Evolutionary conservation across 2,797 vertebrate genomes (phyloP).

Genomic region (Australoheros facetus): DNA sequence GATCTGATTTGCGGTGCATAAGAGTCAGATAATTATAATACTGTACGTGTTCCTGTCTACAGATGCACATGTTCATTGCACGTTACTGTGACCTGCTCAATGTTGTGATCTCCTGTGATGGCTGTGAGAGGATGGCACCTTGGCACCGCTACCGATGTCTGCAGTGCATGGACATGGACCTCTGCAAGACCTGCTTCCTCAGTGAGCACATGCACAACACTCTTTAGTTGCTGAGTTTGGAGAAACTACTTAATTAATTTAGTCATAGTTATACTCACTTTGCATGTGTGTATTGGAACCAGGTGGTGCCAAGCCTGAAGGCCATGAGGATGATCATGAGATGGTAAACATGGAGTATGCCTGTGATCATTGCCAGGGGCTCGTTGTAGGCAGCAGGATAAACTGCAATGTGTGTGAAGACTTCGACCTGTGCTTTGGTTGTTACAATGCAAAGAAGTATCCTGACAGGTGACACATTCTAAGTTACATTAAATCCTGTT

Average conservation of each 20-base stretch:
- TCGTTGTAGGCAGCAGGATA: slow-evolving; percentile 95
- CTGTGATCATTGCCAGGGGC: slow-evolving; percentile 95
- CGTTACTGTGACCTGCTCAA: slow-evolving; percentile 95
- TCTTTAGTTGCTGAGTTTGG: background rate
- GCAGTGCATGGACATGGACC: slow-evolving; percentile 98
- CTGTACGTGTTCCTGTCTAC: background rate
- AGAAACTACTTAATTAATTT: background rate
- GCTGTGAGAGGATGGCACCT: slow-evolving; percentile 94
- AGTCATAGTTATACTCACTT: background rate
- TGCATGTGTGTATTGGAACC: slow-evolving; percentile 13
- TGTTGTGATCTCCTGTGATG: slow-evolving; percentile 96
- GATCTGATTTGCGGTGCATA: too few relatives aligned
- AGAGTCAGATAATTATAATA: background rate
- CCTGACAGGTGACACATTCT: slow-evolving; percentile 87
- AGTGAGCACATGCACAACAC: slow-evolving; percentile 78
- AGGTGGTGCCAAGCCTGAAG: slow-evolving; percentile 97
- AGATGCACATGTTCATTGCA: slow-evolving; percentile 99
- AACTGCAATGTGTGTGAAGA: slow-evolving; percentile 97
- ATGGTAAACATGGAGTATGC: slow-evolving; percentile 99
- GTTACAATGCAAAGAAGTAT: slow-evolving; percentile 95
- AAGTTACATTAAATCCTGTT: background rate
- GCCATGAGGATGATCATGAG: slow-evolving; percentile 96
- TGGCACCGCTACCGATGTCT: slow-evolving; percentile 97
- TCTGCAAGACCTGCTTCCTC: slow-evolving; percentile 97
- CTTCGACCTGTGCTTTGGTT: slow-evolving; percentile 97